These are phyloP conservation scores for Sclerodermus sp. DNA, from an alignment of 2,888 invertebrate genomes.

Conservation along the genomic window DNA sequence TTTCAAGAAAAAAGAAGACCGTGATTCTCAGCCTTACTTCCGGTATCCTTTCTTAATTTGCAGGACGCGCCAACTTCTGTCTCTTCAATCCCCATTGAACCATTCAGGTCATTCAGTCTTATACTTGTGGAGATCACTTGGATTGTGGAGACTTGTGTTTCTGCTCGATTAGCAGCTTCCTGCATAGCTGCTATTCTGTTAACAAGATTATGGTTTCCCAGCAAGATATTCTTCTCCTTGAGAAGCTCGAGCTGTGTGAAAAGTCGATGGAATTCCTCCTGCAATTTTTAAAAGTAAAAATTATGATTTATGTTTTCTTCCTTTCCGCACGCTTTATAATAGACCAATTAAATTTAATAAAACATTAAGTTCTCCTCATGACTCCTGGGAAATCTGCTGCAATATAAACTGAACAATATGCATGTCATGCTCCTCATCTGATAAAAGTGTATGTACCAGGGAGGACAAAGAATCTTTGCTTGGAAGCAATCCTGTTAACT, in stretches of 20 bases:
- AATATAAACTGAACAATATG: too few species aligned
- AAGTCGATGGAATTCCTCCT: conserved; percentile 82
- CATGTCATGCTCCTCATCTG: too few species aligned
- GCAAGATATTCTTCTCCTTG: conserved; percentile 76
- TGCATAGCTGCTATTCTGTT: conserved; percentile 81
- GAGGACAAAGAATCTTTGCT: too few species aligned
- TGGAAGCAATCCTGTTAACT: too few species aligned
- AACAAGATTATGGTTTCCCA: conserved; percentile 73
- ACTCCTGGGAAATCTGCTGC: too few species aligned
- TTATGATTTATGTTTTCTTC: neutral
- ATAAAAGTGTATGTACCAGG: too few species aligned
- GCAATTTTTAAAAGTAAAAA: conserved; percentile 27
- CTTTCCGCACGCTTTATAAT: neutral
- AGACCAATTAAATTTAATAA: too few species aligned
- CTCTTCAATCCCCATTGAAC: conserved; percentile 45
- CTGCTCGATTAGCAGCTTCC: conserved; percentile 70
- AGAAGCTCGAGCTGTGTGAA: conserved; percentile 78
- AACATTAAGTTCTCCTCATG: too few species aligned
- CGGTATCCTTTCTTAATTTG: conserved; percentile 3
- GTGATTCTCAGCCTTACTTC: neutral
- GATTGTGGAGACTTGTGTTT: conserved; percentile 60
- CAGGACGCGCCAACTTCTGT: conserved; percentile 26
- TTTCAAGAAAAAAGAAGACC: neutral
- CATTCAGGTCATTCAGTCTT: conserved; percentile 47
- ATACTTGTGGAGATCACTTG: conserved; percentile 46